A percentile compares a stretch with the other conserved stretches of the same genome.
These are phyloP conservation scores for Gymnarchus niloticus DNA, from an alignment of 2,113 vertebrate species.

Conservation along the genomic window DNA sequence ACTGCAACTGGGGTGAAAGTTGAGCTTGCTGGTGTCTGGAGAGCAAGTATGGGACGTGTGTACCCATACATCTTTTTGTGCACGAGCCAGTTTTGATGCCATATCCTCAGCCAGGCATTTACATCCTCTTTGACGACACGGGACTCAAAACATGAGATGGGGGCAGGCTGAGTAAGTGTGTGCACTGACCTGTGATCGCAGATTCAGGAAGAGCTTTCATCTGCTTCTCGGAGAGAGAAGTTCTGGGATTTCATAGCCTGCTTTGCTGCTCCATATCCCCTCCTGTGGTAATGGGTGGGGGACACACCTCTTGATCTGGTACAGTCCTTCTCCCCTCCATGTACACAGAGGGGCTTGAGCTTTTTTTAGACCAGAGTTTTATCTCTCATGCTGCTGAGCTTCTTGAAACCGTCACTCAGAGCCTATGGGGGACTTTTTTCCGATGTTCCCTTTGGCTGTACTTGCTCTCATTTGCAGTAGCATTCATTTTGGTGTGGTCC, in stretches of 20 bases:
- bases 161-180: neutral
- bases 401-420: too few species aligned
- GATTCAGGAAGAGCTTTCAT: neutral
- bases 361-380: neutral
- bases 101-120: neutral
- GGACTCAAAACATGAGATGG: too few species aligned
- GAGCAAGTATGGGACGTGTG: neutral
- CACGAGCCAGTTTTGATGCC: neutral
- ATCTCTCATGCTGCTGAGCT: neutral
- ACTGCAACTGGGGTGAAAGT: neutral
- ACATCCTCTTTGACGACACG: neutral
- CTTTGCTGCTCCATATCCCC: neutral
- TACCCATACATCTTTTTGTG: neutral
- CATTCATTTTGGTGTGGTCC: too few species aligned
- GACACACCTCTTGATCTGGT: too few species aligned
- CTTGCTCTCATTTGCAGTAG: too few species aligned
- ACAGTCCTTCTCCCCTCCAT: too few species aligned
- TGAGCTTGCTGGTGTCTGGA: neutral
- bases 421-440: neutral
- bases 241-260: constrained; percentile 7
- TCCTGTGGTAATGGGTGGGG: neutral
- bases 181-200: neutral
- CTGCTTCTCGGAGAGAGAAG: neutral
- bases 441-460: neutral
- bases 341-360: neutral